Base-by-base conservation (phyloP, 2,888 invertebrate genomes). In the Panzeria rudis region DNA sequence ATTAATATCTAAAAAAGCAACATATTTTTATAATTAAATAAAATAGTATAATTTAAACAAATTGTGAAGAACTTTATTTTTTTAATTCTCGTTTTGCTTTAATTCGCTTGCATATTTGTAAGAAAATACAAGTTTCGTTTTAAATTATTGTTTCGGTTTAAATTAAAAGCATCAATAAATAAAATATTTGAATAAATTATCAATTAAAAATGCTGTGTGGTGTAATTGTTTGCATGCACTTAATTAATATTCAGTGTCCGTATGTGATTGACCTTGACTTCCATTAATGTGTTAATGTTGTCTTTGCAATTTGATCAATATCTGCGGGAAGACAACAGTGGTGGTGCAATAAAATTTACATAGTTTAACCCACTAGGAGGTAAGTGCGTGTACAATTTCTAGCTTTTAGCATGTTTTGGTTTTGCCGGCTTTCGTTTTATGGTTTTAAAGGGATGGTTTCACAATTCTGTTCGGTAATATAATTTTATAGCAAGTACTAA, bases 1-100 rank as follows among this genome's bases (percentile, higher is more conserved):
- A 61, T 41, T 41, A 20, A 56, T 54, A 79, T 29, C 6, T 66
- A 29, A 52, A 79, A 41, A 62, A 56, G 29, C 29, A 69, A 84
- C 32, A 68, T 84, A 84, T 84, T 84, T 84, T 84, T 81, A 77
- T 84, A 84, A 81, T 32, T 47, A 11, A 66, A 75, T 35, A 25
- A 44, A 72, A 71, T 41, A 59, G 32, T 68, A 68, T 73, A 69
- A 4, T 47, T 35, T 35, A 44, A 69, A 71, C 29, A 66, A 44
- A 35, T 41, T 54, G 23, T 25, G 11, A 66, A 66, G 38, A 32
- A 17, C 52, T 61, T 11, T 35, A 4, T 41, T 32, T 52, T 71
- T 41, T 41, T 20, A 38, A 38, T 56, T 47, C 25, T 44, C 13
- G 71, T 59, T 50, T n/a, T 71, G 62, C 61, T 59, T 83, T 61